These are phyloP conservation scores for Smittia sp. DNA, from an alignment of 2,888 invertebrate genomes.

Conservation along the genomic window DNA sequence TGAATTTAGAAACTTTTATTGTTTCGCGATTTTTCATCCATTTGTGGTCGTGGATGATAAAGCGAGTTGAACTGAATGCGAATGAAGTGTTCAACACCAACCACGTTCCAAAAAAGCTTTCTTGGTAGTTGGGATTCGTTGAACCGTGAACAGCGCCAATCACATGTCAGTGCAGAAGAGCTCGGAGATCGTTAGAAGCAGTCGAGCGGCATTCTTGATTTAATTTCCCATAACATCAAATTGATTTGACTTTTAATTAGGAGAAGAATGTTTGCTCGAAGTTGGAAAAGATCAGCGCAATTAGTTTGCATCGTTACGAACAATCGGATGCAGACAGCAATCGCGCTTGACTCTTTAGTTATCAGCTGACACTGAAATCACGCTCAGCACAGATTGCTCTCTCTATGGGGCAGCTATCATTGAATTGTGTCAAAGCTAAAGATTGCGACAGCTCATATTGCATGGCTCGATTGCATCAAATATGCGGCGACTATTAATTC, in stretches of 20 bases:
- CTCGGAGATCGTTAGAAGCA: background rate
- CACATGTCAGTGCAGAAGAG: slow-evolving; percentile 10
- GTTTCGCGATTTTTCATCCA: too few species aligned
- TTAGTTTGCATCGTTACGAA: too few species aligned
- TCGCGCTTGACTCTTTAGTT: too few species aligned
- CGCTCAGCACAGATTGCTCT: too few species aligned
- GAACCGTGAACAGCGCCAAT: slow-evolving; percentile 8
- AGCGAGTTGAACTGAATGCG: background rate
- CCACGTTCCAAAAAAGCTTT: background rate
- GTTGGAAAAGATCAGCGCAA: too few species aligned
- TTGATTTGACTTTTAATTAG: background rate
- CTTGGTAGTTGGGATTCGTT: background rate
- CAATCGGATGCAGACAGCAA: too few species aligned
- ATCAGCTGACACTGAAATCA: too few species aligned
- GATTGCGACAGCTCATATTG: too few species aligned
- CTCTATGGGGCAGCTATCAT: too few species aligned
- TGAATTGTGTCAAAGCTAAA: too few species aligned
- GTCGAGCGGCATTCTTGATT: background rate
- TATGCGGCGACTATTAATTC: too few species aligned
- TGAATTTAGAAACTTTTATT: background rate
- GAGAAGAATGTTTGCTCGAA: background rate
- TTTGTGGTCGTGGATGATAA: background rate
- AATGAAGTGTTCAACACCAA: background rate
- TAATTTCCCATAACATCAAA: background rate
- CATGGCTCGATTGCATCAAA: too few species aligned